Evolutionary conservation across 1,140 invertebrate species (phyloP), one percentile per base, ranked within the genome.

Genomic region (Neuroterus valhalla): DNA sequence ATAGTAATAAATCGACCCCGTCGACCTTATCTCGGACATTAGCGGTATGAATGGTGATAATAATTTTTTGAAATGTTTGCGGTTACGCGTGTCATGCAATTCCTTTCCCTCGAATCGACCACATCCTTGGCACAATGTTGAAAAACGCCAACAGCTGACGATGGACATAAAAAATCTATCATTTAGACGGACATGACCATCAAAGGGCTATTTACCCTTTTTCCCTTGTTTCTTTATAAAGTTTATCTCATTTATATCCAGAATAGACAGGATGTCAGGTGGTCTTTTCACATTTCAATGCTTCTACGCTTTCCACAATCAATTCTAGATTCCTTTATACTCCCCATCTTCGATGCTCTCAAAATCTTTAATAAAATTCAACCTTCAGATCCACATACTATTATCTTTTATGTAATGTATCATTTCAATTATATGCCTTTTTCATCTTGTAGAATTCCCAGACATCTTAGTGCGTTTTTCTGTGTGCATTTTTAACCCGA

Each of bases 171-270:
- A 62, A 62, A 62, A 62, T 62, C 55, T 31, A 62, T 62, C 23
- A 26, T 62, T 62, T n/a, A 62, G 1, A 38, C 23, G 55, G 31
- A 62, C 23, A 62, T 62, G 55, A 62, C 31, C n/a, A 62, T 62
- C 23, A 62, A 62, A 62, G 31, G 55, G 55, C 26, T 62, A 62
- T 62, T 62, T 62, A 62, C 52, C 15, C 52, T 62, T 62, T 62
- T 55, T 38, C n/a, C 31, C 26, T 15, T 31, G 3, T 62, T 38
- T 62, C 3, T 23, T 19, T 50, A 21, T 50, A 50, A 10, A 11
- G 48, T 50, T n/a, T 50, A 50, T 48, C n/a, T 48, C 31, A 48
- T 48, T 17, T 17, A 17, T n/a, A 55, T 23, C 52, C 52, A 62
- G 23, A 26, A 62, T 14, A 62, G 14, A 62, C 55, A 62, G 55